These are phyloP conservation scores for Agrotis segetum DNA, from an alignment of 2,888 invertebrate genomes.

Conservation along the genomic window DNA sequence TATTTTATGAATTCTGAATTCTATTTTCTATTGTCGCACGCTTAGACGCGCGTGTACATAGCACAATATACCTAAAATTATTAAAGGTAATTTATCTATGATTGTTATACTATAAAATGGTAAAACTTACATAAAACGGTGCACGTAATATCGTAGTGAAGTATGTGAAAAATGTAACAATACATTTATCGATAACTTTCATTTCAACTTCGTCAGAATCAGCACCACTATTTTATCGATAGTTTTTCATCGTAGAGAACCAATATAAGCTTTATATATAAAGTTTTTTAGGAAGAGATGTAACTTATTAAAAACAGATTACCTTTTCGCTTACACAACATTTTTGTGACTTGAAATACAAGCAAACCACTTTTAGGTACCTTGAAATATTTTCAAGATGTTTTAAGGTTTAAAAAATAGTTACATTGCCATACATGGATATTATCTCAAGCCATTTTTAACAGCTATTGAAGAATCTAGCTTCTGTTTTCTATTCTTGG, in stretches of 20 bases:
- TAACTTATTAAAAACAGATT: conserved; percentile 27
- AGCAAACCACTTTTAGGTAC: conserved; percentile 14
- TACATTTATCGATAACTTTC: conserved; percentile 54
- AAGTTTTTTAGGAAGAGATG: conserved; percentile 44
- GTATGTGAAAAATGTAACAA: conserved; percentile 57
- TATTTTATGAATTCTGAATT: conserved; percentile 37
- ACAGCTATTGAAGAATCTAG: conserved; percentile 33
- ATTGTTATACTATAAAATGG: conserved; percentile 56
- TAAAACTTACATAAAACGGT: conserved; percentile 59
- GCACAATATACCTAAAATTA: conserved; percentile 47
- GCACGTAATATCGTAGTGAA: conserved; percentile 61
- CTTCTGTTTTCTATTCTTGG: conserved; percentile 10
- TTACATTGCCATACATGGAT: conserved; percentile 12
- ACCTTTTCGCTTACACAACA: conserved; percentile 5
- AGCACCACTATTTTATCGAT: conserved; percentile 60
- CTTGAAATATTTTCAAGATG: conserved; percentile 17
- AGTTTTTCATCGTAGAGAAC: conserved; percentile 36
- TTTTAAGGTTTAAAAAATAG: conserved; percentile 20
- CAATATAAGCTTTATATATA: conserved; percentile 38
- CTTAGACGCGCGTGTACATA: conserved; percentile 47
- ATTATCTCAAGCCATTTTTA: conserved; percentile 41
- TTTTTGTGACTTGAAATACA: conserved; percentile 32
- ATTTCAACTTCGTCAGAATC: conserved; percentile 39
- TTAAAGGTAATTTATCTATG: conserved; percentile 47
- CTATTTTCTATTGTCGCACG: conserved; percentile 42